These are phyloP conservation scores for Halcyon senegalensis DNA, from an alignment of 2,113 vertebrate genomes.

Conservation along the genomic window DNA sequence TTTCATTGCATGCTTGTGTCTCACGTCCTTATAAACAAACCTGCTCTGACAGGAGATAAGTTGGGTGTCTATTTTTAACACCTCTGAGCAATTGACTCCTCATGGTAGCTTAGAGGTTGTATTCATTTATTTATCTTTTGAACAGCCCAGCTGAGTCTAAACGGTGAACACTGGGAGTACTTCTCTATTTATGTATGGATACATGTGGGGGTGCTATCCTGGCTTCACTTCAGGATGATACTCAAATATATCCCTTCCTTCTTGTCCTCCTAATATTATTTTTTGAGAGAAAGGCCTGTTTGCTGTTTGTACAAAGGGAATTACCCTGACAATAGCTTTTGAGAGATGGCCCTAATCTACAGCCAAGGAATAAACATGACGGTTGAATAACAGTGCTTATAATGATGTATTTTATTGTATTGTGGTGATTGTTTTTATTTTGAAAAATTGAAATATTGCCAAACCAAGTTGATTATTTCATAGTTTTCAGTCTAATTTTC, in stretches of 20 bases:
- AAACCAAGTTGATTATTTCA: not conserved
- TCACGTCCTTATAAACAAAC: not conserved
- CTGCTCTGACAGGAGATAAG: not conserved
- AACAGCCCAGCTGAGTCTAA: not conserved
- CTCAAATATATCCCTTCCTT: not conserved
- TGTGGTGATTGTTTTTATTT: not conserved
- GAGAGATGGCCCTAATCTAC: not conserved
- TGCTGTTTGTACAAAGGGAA: not conserved
- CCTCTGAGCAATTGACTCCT: not conserved
- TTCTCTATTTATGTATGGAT: not conserved
- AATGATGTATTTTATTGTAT: not conserved
- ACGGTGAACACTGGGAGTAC: not conserved
- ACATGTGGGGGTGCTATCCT: not conserved
- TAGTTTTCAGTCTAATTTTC: not conserved
- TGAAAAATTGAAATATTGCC: not conserved
- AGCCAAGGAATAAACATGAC: not conserved
- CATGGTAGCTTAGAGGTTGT: not conserved
- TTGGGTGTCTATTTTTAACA: slow-evolving; percentile 22
- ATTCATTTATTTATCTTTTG: not conserved
- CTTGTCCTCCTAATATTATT: not conserved
- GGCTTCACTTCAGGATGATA: not conserved
- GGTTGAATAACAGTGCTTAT: not conserved
- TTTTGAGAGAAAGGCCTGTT: not conserved
- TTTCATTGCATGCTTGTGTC: not conserved
- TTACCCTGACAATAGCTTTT: not conserved